These are phyloP conservation scores for Pachypanchax playfairii DNA, from an alignment of 2,113 vertebrate genomes.

Conservation along the genomic window DNA sequence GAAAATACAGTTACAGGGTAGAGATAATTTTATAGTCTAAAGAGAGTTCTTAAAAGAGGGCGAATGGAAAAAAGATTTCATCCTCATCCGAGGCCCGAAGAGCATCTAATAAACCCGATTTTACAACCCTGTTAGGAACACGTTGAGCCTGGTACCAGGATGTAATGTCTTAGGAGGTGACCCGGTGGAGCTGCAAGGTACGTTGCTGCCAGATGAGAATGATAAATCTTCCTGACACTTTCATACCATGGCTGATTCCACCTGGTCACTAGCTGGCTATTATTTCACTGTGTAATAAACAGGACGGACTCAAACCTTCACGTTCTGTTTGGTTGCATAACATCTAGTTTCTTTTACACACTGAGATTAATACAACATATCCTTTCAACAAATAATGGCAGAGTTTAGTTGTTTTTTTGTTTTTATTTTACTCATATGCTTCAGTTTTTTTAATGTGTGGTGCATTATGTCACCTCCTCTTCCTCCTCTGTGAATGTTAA, in stretches of 20 bases:
- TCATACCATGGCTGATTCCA: constrained; percentile 45
- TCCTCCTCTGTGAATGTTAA: constrained; percentile 72
- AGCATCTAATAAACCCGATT: constrained; percentile 42
- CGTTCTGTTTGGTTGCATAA: not conserved
- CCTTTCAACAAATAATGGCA: not conserved
- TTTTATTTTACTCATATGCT: not conserved
- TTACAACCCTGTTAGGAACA: constrained; percentile 49
- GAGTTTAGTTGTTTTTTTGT: constrained; percentile 3
- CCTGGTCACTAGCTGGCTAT: constrained; percentile 42
- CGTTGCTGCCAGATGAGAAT: constrained; percentile 50
- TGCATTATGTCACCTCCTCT: constrained; percentile 64
- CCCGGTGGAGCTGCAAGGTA: constrained; percentile 42
- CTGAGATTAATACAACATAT: too few relatives aligned
- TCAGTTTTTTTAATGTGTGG: constrained; percentile 55
- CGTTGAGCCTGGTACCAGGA: constrained; percentile 52
- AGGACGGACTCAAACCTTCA: constrained; percentile 3
- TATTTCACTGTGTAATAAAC: constrained; percentile 54
- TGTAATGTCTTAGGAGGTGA: constrained; percentile 66
- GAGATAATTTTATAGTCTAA: constrained; percentile 20
- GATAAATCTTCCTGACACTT: constrained; percentile 61
- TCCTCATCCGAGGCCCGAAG: constrained; percentile 12
- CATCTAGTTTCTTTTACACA: not conserved
- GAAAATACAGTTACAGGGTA: constrained; percentile 4
- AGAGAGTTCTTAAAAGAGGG: constrained; percentile 6
- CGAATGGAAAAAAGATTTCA: constrained; percentile 22